A percentile compares a stretch with the other conserved stretches of the same genome.
Conservation (phyloP, 2,888 invertebrate species). For the Abrostola tripartita region DNA sequence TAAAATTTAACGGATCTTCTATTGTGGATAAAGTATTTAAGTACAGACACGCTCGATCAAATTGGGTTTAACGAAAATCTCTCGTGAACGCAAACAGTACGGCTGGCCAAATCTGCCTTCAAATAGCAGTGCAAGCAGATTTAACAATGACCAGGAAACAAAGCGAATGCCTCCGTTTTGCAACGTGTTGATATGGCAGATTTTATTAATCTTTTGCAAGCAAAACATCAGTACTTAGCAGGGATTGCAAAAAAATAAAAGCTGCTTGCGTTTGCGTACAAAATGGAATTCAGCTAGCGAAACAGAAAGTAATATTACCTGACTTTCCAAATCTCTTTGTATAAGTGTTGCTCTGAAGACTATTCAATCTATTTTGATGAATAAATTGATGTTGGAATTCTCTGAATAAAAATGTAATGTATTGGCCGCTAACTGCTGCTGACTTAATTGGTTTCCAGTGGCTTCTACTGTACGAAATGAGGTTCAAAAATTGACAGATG, state of each 20-base stretch:
- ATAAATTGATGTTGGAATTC: neutral
- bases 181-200: slow-evolving; percentile 20
- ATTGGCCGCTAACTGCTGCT: neutral
- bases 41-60: slow-evolving; percentile 44
- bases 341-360: neutral
- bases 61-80: slow-evolving; percentile 51
- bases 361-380: slow-evolving; percentile 19
- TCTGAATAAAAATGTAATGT: slow-evolving; percentile 2
- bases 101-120: slow-evolving; percentile 37
- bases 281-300: slow-evolving; percentile 13
- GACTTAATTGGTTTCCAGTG: neutral
- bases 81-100: slow-evolving; percentile 46
- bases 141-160: slow-evolving; percentile 44
- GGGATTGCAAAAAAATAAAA: slow-evolving; percentile 1
- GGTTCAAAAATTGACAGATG: slow-evolving; percentile 1
- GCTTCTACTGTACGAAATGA: neutral
- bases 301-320: slow-evolving; percentile 1
- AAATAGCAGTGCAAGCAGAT: slow-evolving; percentile 49
- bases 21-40: slow-evolving; percentile 41
- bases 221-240: slow-evolving; percentile 8
- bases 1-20: slow-evolving; percentile 33
- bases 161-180: slow-evolving; percentile 41
- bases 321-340: slow-evolving; percentile 2
- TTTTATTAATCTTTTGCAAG: slow-evolving; percentile 33
- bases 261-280: neutral